A percentile compares a stretch with the other conserved stretches of the same genome.
These are phyloP conservation scores for Tragopan temminckii DNA, from an alignment of 2,797 vertebrate species.

Conservation along the genomic window DNA sequence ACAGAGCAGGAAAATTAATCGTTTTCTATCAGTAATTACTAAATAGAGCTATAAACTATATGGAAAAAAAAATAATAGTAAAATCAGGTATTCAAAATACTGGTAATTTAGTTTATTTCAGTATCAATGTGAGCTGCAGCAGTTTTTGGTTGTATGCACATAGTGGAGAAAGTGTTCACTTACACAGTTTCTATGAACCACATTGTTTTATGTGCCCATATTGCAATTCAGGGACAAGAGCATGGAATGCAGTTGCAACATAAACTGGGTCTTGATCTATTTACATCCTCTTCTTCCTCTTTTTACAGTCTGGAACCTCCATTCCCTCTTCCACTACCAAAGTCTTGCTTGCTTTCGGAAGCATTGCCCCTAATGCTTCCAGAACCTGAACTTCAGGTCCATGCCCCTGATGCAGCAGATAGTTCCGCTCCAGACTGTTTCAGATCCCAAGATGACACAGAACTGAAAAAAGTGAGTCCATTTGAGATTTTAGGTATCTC, in stretches of 20 bases:
- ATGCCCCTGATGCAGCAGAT: slow-evolving; percentile 50
- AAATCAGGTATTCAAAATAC: neutral
- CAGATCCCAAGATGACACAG: slow-evolving; percentile 48
- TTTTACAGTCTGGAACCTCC: slow-evolving; percentile 67
- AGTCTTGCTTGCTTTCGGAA: slow-evolving; percentile 63
- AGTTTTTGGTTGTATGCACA: neutral
- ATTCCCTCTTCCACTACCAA: slow-evolving; percentile 63
- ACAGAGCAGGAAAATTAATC: neutral
- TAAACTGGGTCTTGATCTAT: neutral
- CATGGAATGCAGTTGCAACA: neutral
- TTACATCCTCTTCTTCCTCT: neutral
- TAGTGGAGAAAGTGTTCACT: neutral
- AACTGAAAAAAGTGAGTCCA: slow-evolving; percentile 71
- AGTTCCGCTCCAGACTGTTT: slow-evolving; percentile 51
- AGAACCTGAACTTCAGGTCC: slow-evolving; percentile 60
- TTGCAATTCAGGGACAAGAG: neutral
- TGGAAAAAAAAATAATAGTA: neutral
- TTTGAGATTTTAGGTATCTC: neutral
- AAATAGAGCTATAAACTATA: neutral
- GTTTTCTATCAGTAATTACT: neutral
- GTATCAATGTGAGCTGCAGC: neutral
- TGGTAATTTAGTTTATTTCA: neutral
- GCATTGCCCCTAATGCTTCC: slow-evolving; percentile 48
- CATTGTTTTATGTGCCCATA: neutral
- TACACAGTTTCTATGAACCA: neutral